These are phyloP conservation scores for Neoarius graeffei DNA, from an alignment of 2,113 vertebrate genomes.

Conservation along the genomic window DNA sequence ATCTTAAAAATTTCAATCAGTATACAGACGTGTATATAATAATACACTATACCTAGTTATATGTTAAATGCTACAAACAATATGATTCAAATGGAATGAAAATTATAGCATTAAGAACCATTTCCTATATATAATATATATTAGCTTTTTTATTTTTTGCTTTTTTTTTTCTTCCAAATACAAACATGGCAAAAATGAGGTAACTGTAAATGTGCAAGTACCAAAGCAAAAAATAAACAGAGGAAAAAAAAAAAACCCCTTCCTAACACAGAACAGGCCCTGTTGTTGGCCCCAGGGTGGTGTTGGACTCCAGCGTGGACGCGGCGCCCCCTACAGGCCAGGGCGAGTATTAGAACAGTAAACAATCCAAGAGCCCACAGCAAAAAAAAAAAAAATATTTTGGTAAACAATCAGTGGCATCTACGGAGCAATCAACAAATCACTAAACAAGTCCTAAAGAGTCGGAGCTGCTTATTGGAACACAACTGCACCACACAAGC, in stretches of 20 bases:
- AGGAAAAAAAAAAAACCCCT: conserved; percentile 57
- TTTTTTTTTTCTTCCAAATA: conserved; percentile 86
- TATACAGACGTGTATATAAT: conserved; percentile 99
- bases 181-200: conserved; percentile 99
- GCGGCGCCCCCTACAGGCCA: conserved; percentile 79
- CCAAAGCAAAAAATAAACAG: conserved; percentile 80
- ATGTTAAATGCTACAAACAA: conserved; percentile 99
- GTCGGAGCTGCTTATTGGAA: conserved; percentile 90
- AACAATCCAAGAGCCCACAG: conserved; percentile 95
- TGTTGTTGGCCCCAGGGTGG: conserved; percentile 67
- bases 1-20: conserved; percentile 99
- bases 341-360: conserved; percentile 91
- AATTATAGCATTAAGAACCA: conserved; percentile 99
- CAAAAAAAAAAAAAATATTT: conserved; percentile 65
- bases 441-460: conserved; percentile 87
- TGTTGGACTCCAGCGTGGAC: conserved; percentile 67
- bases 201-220: conserved; percentile 99
- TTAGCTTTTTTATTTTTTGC: conserved; percentile 84
- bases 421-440: conserved; percentile 93
- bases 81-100: conserved; percentile 99
- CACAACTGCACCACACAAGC: conserved; percentile 86
- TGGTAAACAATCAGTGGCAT: conserved; percentile 94
- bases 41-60: conserved; percentile 98
- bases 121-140: conserved; percentile 96
- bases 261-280: conserved; percentile 94